Conservation (phyloP, 23 tunicate genomes). For the Halocynthia aurantium region DNA sequence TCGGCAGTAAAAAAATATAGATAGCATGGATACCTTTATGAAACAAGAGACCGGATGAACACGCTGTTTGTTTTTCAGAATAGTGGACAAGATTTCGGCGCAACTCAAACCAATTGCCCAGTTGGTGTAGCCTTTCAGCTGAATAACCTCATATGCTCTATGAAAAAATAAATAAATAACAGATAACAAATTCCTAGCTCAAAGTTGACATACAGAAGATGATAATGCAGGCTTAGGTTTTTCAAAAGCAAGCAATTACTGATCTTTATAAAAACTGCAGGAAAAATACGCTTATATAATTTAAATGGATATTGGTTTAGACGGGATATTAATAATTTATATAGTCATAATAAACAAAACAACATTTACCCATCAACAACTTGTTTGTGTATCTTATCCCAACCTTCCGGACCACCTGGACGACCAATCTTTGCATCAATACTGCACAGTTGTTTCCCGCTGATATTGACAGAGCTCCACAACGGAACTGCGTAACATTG, state of each 20-base stretch:
- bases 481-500: constrained; percentile 43
- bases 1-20: no score
- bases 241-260: no score
- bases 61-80: constrained; percentile 42
- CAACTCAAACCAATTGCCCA: constrained; percentile 93
- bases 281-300: no score
- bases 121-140: constrained; percentile 81
- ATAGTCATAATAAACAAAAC: neutral
- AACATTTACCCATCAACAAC: constrained; percentile 66
- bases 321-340: neutral
- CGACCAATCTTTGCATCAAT: constrained; percentile 63
- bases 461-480: constrained; percentile 76
- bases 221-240: no score
- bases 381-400: constrained; percentile 68
- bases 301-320: neutral
- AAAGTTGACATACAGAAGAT: no score
- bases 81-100: constrained; percentile 55
- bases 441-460: constrained; percentile 37
- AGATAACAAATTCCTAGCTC: no score
- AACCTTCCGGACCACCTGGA: constrained; percentile 74
- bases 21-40: constrained; percentile 64
- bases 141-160: constrained; percentile 81
- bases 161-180: neutral
- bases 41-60: constrained; percentile 76
- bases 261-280: no score